These are phyloP conservation scores for Clarias fuscus DNA, from an alignment of 2,797 vertebrate genomes.

Conservation along the genomic window DNA sequence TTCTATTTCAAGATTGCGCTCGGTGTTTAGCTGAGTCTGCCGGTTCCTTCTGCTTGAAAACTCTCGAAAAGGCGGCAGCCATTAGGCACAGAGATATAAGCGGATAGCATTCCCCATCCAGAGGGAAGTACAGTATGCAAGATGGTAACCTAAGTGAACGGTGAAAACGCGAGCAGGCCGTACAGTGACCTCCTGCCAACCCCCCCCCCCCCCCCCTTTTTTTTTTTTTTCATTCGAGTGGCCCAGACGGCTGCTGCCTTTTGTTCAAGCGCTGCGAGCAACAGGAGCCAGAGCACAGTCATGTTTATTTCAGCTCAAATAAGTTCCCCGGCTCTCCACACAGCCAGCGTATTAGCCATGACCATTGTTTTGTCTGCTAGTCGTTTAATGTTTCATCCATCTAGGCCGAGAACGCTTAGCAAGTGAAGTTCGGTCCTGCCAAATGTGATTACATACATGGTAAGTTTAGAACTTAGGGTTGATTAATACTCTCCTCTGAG, in stretches of 20 bases:
- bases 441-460: background rate
- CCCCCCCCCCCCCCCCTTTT: background rate
- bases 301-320: conserved; percentile 48
- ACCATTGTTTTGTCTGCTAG: conserved; percentile 20
- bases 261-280: conserved; percentile 27
- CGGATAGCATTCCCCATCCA: conserved; percentile 63
- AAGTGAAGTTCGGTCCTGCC: background rate
- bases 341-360: conserved; percentile 12
- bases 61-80: conserved; percentile 59
- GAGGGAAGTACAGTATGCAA: conserved; percentile 75
- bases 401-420: background rate
- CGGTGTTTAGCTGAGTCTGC: conserved; percentile 66
- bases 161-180: conserved; percentile 58
- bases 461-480: background rate
- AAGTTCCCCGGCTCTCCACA: background rate
- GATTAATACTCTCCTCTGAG: background rate
- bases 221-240: conserved; percentile 48
- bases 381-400: conserved; percentile 34
- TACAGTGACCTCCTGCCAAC: conserved; percentile 57
- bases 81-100: conserved; percentile 67
- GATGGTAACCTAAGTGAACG: conserved; percentile 69
- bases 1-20: conserved; percentile 79
- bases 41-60: conserved; percentile 62
- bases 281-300: conserved; percentile 40
- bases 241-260: conserved; percentile 52